Conservation (phyloP, 2,113 vertebrate species). For the Peromyscus leucopus region DNA sequence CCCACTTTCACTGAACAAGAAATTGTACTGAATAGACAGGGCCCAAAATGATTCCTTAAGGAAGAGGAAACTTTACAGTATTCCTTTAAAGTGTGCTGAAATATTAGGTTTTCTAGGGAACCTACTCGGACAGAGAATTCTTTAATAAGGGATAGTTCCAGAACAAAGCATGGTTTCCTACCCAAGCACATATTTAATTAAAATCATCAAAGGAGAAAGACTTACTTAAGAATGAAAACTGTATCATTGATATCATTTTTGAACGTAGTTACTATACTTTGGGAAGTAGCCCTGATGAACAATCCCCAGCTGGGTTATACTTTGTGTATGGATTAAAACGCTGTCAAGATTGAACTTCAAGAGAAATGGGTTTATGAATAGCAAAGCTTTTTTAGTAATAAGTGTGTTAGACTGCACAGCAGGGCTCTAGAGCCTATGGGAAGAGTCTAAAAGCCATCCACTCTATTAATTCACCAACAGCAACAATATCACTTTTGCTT, state of each 20-base stretch:
- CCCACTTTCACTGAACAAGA: constrained; percentile 63
- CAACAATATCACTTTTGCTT: not conserved
- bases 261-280: not conserved
- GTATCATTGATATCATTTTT: constrained; percentile 10
- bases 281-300: not conserved
- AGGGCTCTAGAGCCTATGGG: not conserved
- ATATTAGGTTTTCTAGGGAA: constrained; percentile 51
- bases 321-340: not conserved
- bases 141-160: constrained; percentile 35
- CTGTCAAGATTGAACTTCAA: not conserved
- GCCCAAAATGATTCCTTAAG: constrained; percentile 65
- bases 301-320: not conserved
- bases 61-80: constrained; percentile 45
- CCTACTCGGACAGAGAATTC: constrained; percentile 44
- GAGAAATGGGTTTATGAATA: not conserved
- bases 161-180: not conserved
- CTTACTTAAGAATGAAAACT: not conserved
- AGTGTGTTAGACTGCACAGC: not conserved
- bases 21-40: constrained; percentile 53
- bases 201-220: not conserved
- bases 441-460: not conserved
- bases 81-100: constrained; percentile 15
- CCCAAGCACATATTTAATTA: not conserved
- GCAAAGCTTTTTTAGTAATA: constrained; percentile 2
- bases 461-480: not conserved